Evolutionary conservation across 2,888 invertebrate species (phyloP).

Genomic region (Sialis lutaria): DNA sequence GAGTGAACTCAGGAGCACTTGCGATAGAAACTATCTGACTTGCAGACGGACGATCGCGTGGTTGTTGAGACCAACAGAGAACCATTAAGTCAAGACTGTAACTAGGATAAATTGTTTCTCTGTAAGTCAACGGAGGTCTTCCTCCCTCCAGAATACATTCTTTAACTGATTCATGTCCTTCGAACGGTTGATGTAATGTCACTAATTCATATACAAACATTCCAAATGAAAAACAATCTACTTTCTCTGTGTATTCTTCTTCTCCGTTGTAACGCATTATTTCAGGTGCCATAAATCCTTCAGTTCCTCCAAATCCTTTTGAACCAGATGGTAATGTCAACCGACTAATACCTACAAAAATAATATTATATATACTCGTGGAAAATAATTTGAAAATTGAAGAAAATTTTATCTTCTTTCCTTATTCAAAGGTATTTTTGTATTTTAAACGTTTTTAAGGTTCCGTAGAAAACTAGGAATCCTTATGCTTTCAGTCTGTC

Average conservation of each 20-base stretch:
- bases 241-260: constrained; percentile 97
- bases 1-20: constrained; percentile 85
- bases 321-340: constrained; percentile 78
- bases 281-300: constrained; percentile 99
- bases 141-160: constrained; percentile 93
- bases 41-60: constrained; percentile 77
- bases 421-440: too few relatives aligned
- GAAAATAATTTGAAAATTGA: constrained; percentile 5
- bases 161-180: constrained; percentile 91
- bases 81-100: constrained; percentile 91
- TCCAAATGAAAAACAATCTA: constrained; percentile 97
- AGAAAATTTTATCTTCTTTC: too few relatives aligned
- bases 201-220: constrained; percentile 96
- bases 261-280: constrained; percentile 97
- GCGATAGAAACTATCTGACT: constrained; percentile 87
- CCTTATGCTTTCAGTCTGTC: too few relatives aligned
- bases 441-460: too few relatives aligned
- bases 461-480: too few relatives aligned
- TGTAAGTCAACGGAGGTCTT: constrained; percentile 69
- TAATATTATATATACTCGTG: constrained; percentile 2
- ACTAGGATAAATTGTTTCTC: constrained; percentile 69
- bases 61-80: constrained; percentile 83
- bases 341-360: constrained; percentile 56
- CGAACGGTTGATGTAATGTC: constrained; percentile 85
- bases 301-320: constrained; percentile 96